These are phyloP conservation scores for Ligdia adustata DNA, from an alignment of 2,888 invertebrate genomes.

Conservation along the genomic window DNA sequence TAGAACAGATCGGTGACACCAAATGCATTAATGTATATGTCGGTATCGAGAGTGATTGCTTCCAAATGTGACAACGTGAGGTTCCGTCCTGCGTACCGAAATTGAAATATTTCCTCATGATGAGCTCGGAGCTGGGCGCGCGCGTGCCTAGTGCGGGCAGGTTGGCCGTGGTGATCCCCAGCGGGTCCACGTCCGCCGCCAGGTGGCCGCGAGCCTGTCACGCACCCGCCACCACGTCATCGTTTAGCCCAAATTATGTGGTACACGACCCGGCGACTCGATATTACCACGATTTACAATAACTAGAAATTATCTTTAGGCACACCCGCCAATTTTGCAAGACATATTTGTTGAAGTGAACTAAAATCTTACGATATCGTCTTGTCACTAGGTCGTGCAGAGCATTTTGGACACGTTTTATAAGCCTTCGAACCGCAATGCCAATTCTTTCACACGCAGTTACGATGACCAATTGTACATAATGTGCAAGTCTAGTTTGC, in stretches of 20 bases:
- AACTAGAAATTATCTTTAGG: not conserved
- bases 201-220: conserved; percentile 96
- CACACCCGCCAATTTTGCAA: not conserved
- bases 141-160: conserved; percentile 82
- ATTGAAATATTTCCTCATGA: conserved; percentile 84
- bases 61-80: conserved; percentile 45
- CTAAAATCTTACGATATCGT: not conserved
- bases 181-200: conserved; percentile 96
- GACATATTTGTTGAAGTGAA: not conserved
- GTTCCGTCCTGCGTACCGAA: conserved; percentile 74
- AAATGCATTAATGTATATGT: conserved; percentile 55
- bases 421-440: conserved; percentile 51
- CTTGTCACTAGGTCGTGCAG: conserved; percentile 52
- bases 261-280: conserved; percentile 51
- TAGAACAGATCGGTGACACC: conserved; percentile 59
- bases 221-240: conserved; percentile 69
- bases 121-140: conserved; percentile 80
- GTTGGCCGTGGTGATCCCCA: conserved; percentile 93
- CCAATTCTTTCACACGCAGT: conserved; percentile 55
- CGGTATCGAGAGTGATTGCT: conserved; percentile 51
- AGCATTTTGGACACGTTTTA: conserved; percentile 46
- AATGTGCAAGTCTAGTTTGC: conserved; percentile 7
- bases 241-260: conserved; percentile 57
- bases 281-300: not conserved
- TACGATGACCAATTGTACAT: conserved; percentile 37